Evolutionary conservation across 2,113 vertebrate genomes (phyloP).

Genomic region (Colossoma macropomum): DNA sequence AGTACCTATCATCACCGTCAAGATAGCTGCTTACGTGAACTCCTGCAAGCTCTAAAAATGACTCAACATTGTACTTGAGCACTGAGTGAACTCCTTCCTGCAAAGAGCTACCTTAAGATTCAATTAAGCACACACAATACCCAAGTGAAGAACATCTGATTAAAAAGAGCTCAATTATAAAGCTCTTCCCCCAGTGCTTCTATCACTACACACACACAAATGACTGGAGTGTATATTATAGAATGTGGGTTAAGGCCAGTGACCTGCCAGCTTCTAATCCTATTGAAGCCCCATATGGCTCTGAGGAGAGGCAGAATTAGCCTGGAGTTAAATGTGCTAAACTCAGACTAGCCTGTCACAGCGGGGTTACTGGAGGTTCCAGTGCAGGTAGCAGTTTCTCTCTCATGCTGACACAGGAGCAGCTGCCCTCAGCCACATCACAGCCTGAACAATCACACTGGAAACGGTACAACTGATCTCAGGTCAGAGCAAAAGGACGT

Average conservation of each 20-base stretch:
- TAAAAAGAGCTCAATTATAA: conserved; percentile 30
- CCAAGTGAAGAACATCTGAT: conserved; percentile 14
- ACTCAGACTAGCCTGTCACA: neutral
- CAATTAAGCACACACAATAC: conserved; percentile 34
- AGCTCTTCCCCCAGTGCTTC: conserved; percentile 9
- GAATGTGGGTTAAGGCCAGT: conserved; percentile 43
- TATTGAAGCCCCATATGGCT: conserved; percentile 26
- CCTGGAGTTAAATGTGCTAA: conserved; percentile 36
- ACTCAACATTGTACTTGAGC: neutral
- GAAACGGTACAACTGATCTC: neutral
- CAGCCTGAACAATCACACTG: neutral
- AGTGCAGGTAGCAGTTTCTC: neutral
- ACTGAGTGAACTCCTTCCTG: neutral
- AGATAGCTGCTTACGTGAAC: neutral
- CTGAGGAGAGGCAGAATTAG: conserved; percentile 40
- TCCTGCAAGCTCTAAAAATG: neutral
- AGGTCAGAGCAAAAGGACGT: neutral
- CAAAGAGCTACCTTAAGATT: neutral
- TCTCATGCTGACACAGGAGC: neutral
- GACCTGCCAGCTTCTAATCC: conserved; percentile 40
- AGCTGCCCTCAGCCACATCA: neutral
- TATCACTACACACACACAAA: conserved; percentile 4
- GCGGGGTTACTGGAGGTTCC: neutral
- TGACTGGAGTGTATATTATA: conserved; percentile 20
- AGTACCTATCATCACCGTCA: neutral